Evolutionary conservation across 2,888 invertebrate genomes (phyloP).

Genomic region (Hydriomena furcata): DNA sequence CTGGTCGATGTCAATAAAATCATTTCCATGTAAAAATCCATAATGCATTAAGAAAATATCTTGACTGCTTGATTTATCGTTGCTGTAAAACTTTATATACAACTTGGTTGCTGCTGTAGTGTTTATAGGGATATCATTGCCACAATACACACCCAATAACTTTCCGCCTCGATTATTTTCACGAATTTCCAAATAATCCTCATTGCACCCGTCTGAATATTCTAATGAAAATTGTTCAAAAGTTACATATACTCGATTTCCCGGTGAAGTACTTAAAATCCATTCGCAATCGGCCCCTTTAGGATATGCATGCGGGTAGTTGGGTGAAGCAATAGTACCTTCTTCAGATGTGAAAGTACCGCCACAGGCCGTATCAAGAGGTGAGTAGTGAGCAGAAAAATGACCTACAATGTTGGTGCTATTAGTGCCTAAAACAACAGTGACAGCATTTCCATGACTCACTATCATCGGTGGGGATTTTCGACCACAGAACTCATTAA

Average conservation of each 20-base stretch:
- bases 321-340: constrained; percentile 92
- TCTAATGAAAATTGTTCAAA: constrained; percentile 89
- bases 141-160: constrained; percentile 89
- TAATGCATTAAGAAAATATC: constrained; percentile 91
- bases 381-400: constrained; percentile 72
- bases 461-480: constrained; percentile 86
- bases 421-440: constrained; percentile 69
- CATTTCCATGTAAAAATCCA: constrained; percentile 86
- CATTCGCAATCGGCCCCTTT: constrained; percentile 90
- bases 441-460: constrained; percentile 86
- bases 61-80: constrained; percentile 78
- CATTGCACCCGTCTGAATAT: constrained; percentile 88
- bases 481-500: constrained; percentile 86
- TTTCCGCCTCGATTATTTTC: constrained; percentile 85
- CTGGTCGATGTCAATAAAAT: constrained; percentile 82
- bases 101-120: constrained; percentile 83
- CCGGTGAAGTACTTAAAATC: constrained; percentile 80
- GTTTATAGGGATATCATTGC: constrained; percentile 84
- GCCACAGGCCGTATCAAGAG: constrained; percentile 89
- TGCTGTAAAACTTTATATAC: constrained; percentile 91
- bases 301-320: constrained; percentile 91
- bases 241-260: constrained; percentile 86
- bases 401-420: constrained; percentile 49
- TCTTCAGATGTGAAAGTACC: constrained; percentile 87
- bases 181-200: constrained; percentile 94